phyloP scores from a whole-genome alignment of 2,888 invertebrate genomes.

The Branchellion lobata region DNA sequence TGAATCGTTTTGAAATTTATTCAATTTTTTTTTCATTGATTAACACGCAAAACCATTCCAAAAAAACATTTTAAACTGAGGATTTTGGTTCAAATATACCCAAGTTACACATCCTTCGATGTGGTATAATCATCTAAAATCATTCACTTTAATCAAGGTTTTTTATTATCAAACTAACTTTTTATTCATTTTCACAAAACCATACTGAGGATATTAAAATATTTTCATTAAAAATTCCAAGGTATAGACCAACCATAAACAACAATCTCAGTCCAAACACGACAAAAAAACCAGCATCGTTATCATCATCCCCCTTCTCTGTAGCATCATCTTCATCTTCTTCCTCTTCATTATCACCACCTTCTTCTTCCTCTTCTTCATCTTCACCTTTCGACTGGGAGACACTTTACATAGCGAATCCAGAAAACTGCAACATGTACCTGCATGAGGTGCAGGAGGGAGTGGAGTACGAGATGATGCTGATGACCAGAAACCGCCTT shows the following conservation, averaged over 20 bases:
- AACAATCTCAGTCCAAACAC: not conserved
- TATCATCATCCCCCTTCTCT: not conserved
- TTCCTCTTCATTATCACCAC: not conserved
- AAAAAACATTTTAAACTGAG: too few species aligned
- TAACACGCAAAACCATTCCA: too few species aligned
- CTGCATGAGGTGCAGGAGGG: slow-evolving; percentile 86
- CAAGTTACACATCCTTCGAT: too few species aligned
- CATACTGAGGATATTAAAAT: too few species aligned
- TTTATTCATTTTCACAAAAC: too few species aligned
- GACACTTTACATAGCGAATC: not conserved
- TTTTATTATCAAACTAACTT: too few species aligned
- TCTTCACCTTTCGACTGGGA: not conserved
- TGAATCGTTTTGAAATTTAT: too few species aligned
- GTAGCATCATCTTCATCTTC: not conserved
- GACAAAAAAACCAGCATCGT: not conserved
- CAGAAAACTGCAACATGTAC: slow-evolving; percentile 84
- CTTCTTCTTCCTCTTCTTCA: slow-evolving; percentile 5
- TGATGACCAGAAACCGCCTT: slow-evolving; percentile 83
- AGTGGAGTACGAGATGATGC: slow-evolving; percentile 91
- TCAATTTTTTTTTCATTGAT: too few species aligned
- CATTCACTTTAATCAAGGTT: too few species aligned
- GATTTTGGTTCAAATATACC: too few species aligned
- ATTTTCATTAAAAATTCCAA: too few species aligned
- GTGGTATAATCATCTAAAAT: too few species aligned
- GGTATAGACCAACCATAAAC: not conserved